phyloP scores from a whole-genome alignment of 2,888 invertebrate genomes.

The Tineola bisselliella region DNA sequence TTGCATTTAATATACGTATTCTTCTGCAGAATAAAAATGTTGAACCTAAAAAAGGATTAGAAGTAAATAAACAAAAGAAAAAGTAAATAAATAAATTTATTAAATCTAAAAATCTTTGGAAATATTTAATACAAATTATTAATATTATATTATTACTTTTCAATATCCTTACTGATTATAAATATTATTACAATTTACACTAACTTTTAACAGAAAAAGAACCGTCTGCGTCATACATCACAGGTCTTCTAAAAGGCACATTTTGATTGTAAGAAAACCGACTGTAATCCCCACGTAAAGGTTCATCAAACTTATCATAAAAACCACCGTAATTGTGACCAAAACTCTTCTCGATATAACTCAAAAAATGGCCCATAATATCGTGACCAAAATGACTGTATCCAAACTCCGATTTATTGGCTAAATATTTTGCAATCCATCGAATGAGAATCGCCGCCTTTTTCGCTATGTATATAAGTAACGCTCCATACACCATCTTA shows the following conservation, averaged over 20 bases:
- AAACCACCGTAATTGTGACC: not conserved
- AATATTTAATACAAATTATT: not conserved
- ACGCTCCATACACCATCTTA: not conserved
- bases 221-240: conserved; percentile 7
- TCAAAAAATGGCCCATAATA: not conserved
- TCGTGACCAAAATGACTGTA: not conserved
- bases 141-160: not conserved
- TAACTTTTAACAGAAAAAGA: conserved; percentile 9
- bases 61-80: no score
- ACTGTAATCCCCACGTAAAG: not conserved
- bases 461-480: not conserved
- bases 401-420: not conserved
- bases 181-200: not conserved
- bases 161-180: not conserved
- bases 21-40: no score
- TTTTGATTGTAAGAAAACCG: not conserved
- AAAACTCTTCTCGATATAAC: not conserved
- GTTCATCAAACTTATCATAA: not conserved
- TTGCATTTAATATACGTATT: no score
- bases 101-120: not conserved
- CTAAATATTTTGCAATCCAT: conserved; percentile 4
- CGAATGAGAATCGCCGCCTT: not conserved
- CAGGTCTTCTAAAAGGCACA: not conserved
- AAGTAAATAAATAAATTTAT: no score
- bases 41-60: no score